Evolutionary conservation across 2,113 vertebrate species (phyloP).

Genomic region (Eira barbara): DNA sequence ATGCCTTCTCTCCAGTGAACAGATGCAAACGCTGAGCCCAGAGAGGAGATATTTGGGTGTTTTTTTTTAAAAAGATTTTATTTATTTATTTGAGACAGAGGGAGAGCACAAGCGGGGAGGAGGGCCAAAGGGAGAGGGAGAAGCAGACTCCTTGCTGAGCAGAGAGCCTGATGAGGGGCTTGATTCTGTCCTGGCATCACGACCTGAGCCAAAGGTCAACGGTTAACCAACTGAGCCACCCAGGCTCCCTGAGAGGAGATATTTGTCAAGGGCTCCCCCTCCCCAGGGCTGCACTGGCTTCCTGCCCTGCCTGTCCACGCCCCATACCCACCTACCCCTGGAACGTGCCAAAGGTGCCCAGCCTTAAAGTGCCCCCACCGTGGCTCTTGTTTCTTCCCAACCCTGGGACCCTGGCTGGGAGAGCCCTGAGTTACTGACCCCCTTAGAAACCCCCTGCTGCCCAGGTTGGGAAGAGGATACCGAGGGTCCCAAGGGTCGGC

Average conservation of each 20-base stretch:
- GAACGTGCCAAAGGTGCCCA: not conserved
- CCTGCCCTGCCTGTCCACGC: rapidly evolving
- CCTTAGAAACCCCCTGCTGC: not conserved
- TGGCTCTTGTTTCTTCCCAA: not conserved
- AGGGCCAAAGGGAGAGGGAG: too few species aligned
- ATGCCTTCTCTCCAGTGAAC: not conserved
- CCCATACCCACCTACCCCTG: too few species aligned
- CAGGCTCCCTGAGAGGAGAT: not conserved
- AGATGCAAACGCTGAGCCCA: not conserved
- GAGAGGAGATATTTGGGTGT: not conserved
- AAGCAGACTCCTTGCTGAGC: too few species aligned
- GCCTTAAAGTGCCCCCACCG: not conserved
- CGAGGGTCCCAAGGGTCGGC: not conserved
- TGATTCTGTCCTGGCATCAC: too few species aligned
- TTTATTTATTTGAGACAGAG: too few species aligned
- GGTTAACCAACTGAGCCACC: too few species aligned
- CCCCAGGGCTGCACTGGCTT: not conserved
- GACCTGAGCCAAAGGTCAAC: too few species aligned
- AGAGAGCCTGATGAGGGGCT: too few species aligned
- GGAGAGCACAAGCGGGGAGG: too few species aligned
- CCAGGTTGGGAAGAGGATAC: not conserved
- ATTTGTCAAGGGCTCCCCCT: not conserved
- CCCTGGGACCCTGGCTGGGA: not conserved
- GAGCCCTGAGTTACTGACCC: not conserved
- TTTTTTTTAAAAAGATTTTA: too few species aligned